Evolutionary conservation across 2,797 vertebrate genomes (phyloP).

Genomic region (Heterohyrax brucei): DNA sequence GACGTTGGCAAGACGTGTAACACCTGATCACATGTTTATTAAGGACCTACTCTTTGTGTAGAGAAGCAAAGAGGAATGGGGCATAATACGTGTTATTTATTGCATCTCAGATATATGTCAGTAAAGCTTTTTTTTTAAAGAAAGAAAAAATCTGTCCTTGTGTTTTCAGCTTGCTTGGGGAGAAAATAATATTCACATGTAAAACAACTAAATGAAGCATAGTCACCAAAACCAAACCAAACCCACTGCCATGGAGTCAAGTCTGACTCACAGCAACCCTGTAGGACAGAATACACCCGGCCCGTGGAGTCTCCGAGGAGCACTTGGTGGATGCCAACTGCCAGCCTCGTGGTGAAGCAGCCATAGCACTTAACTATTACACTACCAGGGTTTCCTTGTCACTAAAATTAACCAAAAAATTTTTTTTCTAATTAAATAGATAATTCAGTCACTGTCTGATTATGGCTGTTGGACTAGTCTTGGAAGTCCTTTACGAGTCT

Average conservation of each 20-base stretch:
- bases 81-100: background rate
- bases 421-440: no score
- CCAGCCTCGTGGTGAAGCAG: no score
- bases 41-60: conserved; percentile 8
- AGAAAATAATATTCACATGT: conserved; percentile 1
- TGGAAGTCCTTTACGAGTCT: background rate
- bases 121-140: background rate
- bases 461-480: background rate
- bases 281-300: no score
- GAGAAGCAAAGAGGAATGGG: conserved; percentile 37
- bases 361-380: no score
- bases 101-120: background rate
- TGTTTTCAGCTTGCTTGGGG: background rate
- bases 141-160: background rate
- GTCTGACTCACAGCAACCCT: no score
- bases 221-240: background rate
- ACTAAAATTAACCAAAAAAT: background rate
- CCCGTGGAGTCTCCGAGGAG: no score
- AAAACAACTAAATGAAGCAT: conserved; percentile 11
- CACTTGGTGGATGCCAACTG: no score
- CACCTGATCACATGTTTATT: conserved; percentile 21
- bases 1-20: background rate
- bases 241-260: no score
- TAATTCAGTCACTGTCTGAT: background rate
- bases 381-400: background rate